Conservation (phyloP, 2,888 invertebrate species). For the Idaea aversata region DNA sequence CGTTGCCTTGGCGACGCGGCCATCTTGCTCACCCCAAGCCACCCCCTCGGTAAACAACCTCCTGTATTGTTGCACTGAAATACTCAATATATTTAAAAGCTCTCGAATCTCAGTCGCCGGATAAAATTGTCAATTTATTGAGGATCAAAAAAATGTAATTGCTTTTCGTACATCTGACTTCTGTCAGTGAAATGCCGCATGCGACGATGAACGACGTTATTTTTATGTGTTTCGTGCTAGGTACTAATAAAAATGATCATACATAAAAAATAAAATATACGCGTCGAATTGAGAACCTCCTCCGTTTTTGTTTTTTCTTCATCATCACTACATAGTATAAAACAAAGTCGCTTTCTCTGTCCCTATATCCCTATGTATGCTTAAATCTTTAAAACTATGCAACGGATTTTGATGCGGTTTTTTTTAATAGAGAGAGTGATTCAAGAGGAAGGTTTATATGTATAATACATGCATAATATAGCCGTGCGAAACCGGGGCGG, state of each 20-base stretch:
- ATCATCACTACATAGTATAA: too few species aligned
- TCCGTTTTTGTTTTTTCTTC: too few species aligned
- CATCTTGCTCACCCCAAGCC: constrained; percentile 66
- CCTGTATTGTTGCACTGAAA: constrained; percentile 78
- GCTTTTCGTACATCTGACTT: constrained; percentile 33
- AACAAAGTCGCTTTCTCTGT: too few species aligned
- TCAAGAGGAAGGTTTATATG: too few species aligned
- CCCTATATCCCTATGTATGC: too few species aligned
- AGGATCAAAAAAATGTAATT: constrained; percentile 53
- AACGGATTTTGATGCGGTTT: too few species aligned
- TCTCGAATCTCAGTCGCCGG: constrained; percentile 53
- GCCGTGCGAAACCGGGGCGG: too few species aligned
- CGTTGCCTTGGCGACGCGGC: constrained; percentile 77
- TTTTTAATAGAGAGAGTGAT: too few species aligned
- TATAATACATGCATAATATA: too few species aligned
- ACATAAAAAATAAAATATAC: too few species aligned
- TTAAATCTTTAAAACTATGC: too few species aligned
- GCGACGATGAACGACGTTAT: constrained; percentile 13
- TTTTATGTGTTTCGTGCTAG: constrained; percentile 26
- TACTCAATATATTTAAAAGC: constrained; percentile 76
- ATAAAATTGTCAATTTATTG: constrained; percentile 64
- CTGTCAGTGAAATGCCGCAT: constrained; percentile 14
- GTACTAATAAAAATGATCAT: not conserved
- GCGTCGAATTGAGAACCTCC: too few species aligned
- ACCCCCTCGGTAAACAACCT: constrained; percentile 73